A percentile compares a stretch with the other conserved stretches of the same genome.
Evolutionary conservation across 2,888 invertebrate species (phyloP).

Genomic region (Lutraria lutraria): DNA sequence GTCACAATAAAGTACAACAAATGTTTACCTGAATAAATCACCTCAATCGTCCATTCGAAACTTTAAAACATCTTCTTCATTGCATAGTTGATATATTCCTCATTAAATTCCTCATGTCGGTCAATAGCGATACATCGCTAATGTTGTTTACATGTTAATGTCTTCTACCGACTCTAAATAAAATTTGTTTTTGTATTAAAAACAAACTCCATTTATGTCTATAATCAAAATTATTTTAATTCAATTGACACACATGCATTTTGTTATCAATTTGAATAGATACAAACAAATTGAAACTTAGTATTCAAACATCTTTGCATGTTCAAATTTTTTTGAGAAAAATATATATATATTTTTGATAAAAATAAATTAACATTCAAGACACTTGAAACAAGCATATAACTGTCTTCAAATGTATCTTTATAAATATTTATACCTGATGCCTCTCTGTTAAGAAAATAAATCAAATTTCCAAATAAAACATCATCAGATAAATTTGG

Average conservation of each 20-base stretch:
- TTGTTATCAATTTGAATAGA: not conserved
- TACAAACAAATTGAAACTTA: not conserved
- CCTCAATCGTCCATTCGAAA: not conserved
- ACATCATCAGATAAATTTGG: not conserved
- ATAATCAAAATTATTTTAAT: constrained; percentile 2
- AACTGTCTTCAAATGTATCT: not conserved
- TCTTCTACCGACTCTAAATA: too few species aligned
- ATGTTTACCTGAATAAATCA: not conserved
- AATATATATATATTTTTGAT: not conserved
- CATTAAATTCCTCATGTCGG: too few species aligned
- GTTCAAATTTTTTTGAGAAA: not conserved
- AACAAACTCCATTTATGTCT: not conserved
- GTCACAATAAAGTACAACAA: not conserved
- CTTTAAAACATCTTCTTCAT: not conserved
- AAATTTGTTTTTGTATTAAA: too few species aligned
- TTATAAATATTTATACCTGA: not conserved
- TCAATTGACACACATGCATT: not conserved
- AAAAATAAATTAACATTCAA: not conserved
- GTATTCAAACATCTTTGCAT: not conserved
- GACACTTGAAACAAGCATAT: not conserved
- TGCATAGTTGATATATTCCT: not conserved
- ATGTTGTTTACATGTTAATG: too few species aligned
- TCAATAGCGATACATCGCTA: too few species aligned
- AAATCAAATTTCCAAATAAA: not conserved
- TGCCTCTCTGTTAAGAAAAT: not conserved